These are phyloP conservation scores for Himantopus leucocephalus DNA, from an alignment of 2,113 vertebrate species.

Conservation along the genomic window DNA sequence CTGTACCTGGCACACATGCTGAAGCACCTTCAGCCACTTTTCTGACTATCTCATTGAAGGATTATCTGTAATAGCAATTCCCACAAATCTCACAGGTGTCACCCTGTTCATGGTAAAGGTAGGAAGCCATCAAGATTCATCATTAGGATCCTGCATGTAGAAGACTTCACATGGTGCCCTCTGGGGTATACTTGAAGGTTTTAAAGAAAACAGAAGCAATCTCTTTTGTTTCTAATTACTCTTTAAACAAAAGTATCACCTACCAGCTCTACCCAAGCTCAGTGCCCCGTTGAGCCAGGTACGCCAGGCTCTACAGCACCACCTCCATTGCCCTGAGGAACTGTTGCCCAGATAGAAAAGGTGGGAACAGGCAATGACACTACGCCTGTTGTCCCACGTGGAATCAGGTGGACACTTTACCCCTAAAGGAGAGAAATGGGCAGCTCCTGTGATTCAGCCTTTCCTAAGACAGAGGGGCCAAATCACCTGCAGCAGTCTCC, in stretches of 20 bases:
- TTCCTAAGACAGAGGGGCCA: not conserved
- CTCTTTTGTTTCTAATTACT: not conserved
- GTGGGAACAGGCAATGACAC: not conserved
- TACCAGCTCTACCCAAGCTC: not conserved
- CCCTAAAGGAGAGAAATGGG: not conserved
- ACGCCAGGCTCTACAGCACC: not conserved
- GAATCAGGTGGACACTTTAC: not conserved
- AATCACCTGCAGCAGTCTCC: not conserved
- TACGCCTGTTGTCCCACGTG: fast-evolving
- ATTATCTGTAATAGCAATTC: not conserved
- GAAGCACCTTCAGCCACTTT: not conserved
- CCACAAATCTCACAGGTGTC: not conserved
- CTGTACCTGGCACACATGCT: not conserved
- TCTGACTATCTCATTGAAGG: not conserved
- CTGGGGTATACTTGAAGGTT: not conserved
- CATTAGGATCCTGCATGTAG: not conserved
- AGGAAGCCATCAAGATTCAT: not conserved
- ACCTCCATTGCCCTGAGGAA: not conserved
- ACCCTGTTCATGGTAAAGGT: not conserved
- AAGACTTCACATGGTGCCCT: not conserved
- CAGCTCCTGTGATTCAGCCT: not conserved
- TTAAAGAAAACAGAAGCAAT: not conserved
- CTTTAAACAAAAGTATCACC: not conserved
- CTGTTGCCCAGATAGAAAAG: not conserved
- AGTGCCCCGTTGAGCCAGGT: not conserved